These are phyloP conservation scores for Drosophila pandora DNA, from an alignment of 1,140 invertebrate genomes.

Conservation along the genomic window DNA sequence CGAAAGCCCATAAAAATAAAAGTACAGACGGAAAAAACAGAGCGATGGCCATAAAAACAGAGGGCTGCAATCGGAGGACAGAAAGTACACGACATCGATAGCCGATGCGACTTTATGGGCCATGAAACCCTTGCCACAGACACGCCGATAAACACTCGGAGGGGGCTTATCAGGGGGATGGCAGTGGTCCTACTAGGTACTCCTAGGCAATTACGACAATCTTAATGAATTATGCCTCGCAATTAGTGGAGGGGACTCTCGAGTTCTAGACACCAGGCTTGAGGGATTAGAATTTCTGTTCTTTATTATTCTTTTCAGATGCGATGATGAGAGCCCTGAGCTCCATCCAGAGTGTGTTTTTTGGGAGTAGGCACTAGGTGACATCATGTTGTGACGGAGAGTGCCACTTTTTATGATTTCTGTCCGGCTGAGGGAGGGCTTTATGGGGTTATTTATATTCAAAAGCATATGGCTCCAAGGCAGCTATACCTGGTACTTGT, in stretches of 20 bases:
- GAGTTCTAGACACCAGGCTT: too few species aligned
- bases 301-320: too few species aligned
- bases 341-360: neutral
- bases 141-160: constrained; percentile 28
- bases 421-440: too few species aligned
- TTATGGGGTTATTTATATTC: too few species aligned
- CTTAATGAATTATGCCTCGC: neutral
- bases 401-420: too few species aligned
- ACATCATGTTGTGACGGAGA: too few species aligned
- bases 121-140: constrained; percentile 77
- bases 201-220: neutral
- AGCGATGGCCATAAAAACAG: constrained; percentile 16
- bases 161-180: constrained; percentile 8
- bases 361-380: too few species aligned
- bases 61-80: constrained; percentile 51
- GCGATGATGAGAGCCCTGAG: too few species aligned
- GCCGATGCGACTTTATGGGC: constrained; percentile 29
- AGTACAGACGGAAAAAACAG: constrained; percentile 16
- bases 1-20: constrained; percentile 53
- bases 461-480: too few species aligned
- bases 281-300: too few species aligned
- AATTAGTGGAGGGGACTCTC: too few species aligned
- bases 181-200: neutral
- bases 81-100: constrained; percentile 50
- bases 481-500: too few species aligned